Evolutionary conservation across 2,888 invertebrate genomes (phyloP).

Genomic region (Elysia crispata): DNA sequence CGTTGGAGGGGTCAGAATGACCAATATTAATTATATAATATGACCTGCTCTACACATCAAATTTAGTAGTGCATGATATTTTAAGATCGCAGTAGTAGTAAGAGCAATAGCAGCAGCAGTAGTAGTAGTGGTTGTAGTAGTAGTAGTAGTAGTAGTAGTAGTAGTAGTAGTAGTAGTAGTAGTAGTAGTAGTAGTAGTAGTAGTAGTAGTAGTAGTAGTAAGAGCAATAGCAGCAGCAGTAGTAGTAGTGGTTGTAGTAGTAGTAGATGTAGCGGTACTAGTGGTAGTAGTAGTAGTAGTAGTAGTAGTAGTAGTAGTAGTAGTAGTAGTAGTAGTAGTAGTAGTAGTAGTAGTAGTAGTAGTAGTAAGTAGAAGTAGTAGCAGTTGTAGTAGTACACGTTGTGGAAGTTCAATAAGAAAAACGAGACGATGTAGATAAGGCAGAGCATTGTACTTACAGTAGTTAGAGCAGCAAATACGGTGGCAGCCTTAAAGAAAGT

Average conservation of each 20-base stretch:
- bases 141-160: slow-evolving; percentile 19
- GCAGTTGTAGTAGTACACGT: slow-evolving; percentile 12
- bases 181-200: slow-evolving; percentile 5
- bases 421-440: background rate
- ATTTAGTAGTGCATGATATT: background rate
- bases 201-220: background rate
- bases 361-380: slow-evolving; percentile 19
- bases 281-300: slow-evolving; percentile 21
- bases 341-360: slow-evolving; percentile 27
- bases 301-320: slow-evolving; percentile 23
- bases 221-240: background rate
- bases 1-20: too few relatives aligned
- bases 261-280: slow-evolving; percentile 1
- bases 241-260: slow-evolving; percentile 22
- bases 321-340: slow-evolving; percentile 30
- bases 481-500: too few relatives aligned
- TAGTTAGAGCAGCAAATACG: background rate
- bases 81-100: background rate
- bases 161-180: slow-evolving; percentile 5
- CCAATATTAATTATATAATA: too few relatives aligned
- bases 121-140: background rate
- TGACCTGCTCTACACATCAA: too few relatives aligned
- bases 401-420: background rate
- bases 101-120: background rate
- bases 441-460: background rate